Evolutionary conservation across 2,888 invertebrate genomes (phyloP).

Genomic region (Cerastis rubricosa): DNA sequence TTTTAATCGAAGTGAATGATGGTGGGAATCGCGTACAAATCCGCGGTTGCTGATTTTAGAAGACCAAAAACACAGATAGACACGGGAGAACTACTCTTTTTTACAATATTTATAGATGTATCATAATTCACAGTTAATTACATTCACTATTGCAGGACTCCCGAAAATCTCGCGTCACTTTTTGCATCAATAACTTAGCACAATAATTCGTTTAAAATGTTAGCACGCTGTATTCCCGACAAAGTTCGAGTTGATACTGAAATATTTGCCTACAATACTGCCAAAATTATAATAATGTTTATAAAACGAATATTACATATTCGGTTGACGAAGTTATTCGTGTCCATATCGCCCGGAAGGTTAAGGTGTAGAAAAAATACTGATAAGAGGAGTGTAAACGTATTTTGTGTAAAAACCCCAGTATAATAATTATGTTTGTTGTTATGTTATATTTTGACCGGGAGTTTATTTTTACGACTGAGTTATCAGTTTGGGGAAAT

Average conservation of each 20-base stretch:
- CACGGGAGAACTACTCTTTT: not conserved
- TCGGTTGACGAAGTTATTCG: constrained; percentile 13
- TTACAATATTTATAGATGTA: not conserved
- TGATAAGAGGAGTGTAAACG: constrained; percentile 38
- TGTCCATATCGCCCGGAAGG: constrained; percentile 46
- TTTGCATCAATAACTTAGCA: not conserved
- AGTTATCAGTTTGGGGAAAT: not conserved
- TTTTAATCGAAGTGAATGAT: not conserved
- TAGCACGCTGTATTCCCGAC: not conserved
- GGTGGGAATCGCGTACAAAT: not conserved
- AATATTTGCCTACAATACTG: constrained; percentile 2
- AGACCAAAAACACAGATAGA: not conserved
- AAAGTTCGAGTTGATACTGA: constrained; percentile 6
- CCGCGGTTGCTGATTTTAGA: not conserved
- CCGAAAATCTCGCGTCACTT: not conserved
- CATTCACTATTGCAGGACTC: not conserved
- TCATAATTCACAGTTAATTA: not conserved
- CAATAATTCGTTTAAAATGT: not conserved
- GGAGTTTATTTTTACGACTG: constrained; percentile 6
- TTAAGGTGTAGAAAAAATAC: constrained; percentile 43
- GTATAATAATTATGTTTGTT: not conserved
- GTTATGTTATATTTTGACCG: not conserved
- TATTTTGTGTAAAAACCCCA: constrained; percentile 14
- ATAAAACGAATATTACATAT: constrained; percentile 4
- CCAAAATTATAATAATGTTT: constrained; percentile 28